Base-by-base conservation (phyloP, 53 echinoderm and acorn worm genomes). In the Holothuria scabra region DNA sequence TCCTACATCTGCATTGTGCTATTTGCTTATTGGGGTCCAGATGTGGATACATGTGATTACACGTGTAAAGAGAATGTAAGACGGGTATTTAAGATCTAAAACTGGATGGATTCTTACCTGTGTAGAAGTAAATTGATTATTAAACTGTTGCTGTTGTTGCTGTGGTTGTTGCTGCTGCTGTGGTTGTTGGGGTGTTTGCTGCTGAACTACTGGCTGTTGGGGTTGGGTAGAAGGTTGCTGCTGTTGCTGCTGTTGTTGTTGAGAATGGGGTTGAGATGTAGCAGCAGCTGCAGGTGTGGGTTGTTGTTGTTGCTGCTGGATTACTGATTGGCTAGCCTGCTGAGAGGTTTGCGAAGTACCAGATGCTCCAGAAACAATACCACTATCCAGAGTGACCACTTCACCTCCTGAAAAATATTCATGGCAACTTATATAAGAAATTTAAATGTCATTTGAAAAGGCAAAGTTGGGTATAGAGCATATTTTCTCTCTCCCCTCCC, bases 361-460 rank as follows among this genome's bases (percentile, higher is more conserved):
- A 28, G 91, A 91, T n/a, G 79, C 33, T 12, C 67, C 85, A 8
- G 94, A 90, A 61, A 82, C 93, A 56, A 95, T 2, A 34, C 95
- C 95, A 76, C 95, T 95, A 46, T 95, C 95, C 55, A 75, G 44
- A n/a, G 91, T 95, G 14, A 81, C 82, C 18, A 60, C 38, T 24
- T 80, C 86, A 41, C 60, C 69, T 68, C 79, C 94, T 87, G 70
- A 69, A n/a, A 26, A 34, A 30, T 25, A 62, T 18, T 8, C 63
- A 62, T 62, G 4, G 6, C 10, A 28, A 62, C 29, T 21, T 19
- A 21, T 62, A 1, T 62, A 24, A 8, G 1, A 28, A 9, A 62
- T 19, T 62, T 8, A 62, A 14, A 62, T 24, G 35, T 4, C 35
- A 3, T 35, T 35, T 35, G 35, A 35, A 35, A 35, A 35, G 6